Conservation (phyloP, 53 echinoderm and acorn worm genomes). For the Echinarachnius parma region DNA sequence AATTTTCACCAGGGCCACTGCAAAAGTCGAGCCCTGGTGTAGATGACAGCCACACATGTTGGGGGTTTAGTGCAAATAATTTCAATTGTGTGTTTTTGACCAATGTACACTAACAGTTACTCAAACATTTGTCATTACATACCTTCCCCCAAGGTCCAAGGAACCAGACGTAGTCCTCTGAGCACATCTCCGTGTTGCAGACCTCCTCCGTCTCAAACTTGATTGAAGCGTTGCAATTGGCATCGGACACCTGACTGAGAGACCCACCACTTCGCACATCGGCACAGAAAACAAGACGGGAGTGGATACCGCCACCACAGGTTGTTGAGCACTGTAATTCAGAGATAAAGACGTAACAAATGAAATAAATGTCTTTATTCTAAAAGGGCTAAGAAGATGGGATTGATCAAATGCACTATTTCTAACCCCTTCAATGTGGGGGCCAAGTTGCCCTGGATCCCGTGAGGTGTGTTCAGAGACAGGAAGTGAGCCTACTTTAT, state of each 20-base stretch:
- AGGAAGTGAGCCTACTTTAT: too few species aligned
- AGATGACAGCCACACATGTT: too few species aligned
- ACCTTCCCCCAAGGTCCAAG: slow-evolving; percentile 44
- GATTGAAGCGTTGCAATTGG: slow-evolving; percentile 8
- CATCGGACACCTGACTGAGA: background rate
- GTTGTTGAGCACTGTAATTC: slow-evolving; percentile 81
- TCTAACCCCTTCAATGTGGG: too few species aligned
- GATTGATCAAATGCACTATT: too few species aligned
- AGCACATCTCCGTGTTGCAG: slow-evolving; percentile 17
- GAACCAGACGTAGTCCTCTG: slow-evolving; percentile 36
- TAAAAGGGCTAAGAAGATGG: too few species aligned
- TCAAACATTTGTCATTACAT: background rate
- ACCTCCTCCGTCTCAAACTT: slow-evolving; percentile 32
- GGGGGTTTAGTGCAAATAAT: too few species aligned
- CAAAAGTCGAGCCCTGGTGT: too few species aligned
- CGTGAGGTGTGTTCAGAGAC: too few species aligned
- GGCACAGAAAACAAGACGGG: slow-evolving; percentile 79
- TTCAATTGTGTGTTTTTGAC: too few species aligned
- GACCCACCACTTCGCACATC: slow-evolving; percentile 16
- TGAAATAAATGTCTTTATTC: background rate
- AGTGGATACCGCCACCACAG: slow-evolving; percentile 82
- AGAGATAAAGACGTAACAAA: background rate
- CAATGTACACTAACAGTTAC: too few species aligned
- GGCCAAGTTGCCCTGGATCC: too few species aligned
- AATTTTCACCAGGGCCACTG: too few species aligned